Evolutionary conservation across 2,888 invertebrate genomes (phyloP).

Genomic region (Morpho helenor): DNA sequence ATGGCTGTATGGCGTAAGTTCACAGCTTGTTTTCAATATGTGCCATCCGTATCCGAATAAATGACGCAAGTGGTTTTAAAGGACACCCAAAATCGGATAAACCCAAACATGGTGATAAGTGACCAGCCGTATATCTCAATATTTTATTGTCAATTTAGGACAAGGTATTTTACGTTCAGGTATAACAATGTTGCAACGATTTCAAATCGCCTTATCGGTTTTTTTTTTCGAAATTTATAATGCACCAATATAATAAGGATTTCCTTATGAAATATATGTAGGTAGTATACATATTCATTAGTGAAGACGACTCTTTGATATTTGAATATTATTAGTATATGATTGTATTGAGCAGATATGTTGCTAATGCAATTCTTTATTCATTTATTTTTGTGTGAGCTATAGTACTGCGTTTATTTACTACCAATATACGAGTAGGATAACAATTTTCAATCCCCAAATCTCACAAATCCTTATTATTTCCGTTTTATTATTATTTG

Average conservation of each 20-base stretch:
- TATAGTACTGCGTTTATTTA: too few relatives aligned
- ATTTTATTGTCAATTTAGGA: conserved; percentile 3
- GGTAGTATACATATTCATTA: too few relatives aligned
- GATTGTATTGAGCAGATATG: too few relatives aligned
- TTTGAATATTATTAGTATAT: too few relatives aligned
- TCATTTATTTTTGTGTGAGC: too few relatives aligned
- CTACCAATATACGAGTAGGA: too few relatives aligned
- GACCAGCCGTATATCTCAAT: conserved; percentile 1
- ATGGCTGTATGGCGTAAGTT: conserved; percentile 1
- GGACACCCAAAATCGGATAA: conserved; percentile 12
- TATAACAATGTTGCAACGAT: conserved; percentile 6
- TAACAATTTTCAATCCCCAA: too few relatives aligned
- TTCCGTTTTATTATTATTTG: too few relatives aligned
- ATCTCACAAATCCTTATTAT: too few relatives aligned
- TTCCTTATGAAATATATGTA: background rate
- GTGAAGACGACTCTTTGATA: too few relatives aligned
- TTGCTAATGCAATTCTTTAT: too few relatives aligned
- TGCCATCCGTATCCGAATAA: conserved; percentile 10
- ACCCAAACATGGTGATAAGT: conserved; percentile 10
- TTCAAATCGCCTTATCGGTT: background rate
- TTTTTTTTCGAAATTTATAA: conserved; percentile 5
- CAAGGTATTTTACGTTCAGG: conserved; percentile 2
- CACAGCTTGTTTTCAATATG: conserved; percentile 4
- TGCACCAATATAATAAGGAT: conserved; percentile 1
- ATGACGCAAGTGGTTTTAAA: conserved; percentile 7